phyloP scores from a whole-genome alignment of 2,888 invertebrate species.

The Patella caerulea region DNA sequence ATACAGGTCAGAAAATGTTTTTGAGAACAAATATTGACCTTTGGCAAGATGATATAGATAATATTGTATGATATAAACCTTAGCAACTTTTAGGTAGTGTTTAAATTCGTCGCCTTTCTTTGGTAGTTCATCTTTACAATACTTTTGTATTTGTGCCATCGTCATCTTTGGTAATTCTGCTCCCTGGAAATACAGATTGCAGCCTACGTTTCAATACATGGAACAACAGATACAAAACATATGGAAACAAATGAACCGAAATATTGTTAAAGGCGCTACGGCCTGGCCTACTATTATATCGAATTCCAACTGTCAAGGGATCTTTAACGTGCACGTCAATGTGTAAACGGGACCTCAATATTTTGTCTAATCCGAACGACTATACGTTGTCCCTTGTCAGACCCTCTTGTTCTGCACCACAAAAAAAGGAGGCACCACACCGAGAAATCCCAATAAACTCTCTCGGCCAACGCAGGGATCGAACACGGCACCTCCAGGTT shows the following conservation, averaged over 20 bases:
- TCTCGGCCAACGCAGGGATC: too few species aligned
- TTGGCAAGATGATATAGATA: too few species aligned
- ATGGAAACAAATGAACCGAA: background rate
- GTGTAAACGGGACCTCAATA: too few species aligned
- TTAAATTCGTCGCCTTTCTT: slow-evolving; percentile 27
- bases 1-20: background rate
- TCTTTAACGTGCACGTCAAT: too few species aligned
- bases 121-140: slow-evolving; percentile 38
- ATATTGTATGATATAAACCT: slow-evolving; percentile 28
- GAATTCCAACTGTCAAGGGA: too few species aligned
- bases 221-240: background rate
- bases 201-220: too few species aligned
- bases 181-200: slow-evolving; percentile 11
- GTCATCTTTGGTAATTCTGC: slow-evolving; percentile 23
- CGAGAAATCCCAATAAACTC: too few species aligned
- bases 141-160: slow-evolving; percentile 27
- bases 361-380: too few species aligned
- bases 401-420: too few species aligned
- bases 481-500: too few species aligned
- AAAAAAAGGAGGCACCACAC: background rate
- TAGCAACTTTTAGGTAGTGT: slow-evolving; percentile 40
- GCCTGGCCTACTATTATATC: background rate
- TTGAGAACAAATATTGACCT: background rate
- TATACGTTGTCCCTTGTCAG: too few species aligned
- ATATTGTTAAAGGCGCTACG: too few species aligned